Evolutionary conservation across 2,888 invertebrate genomes (phyloP), one percentile per base, ranked within the genome.

Genomic region (Alsophila aescularia): DNA sequence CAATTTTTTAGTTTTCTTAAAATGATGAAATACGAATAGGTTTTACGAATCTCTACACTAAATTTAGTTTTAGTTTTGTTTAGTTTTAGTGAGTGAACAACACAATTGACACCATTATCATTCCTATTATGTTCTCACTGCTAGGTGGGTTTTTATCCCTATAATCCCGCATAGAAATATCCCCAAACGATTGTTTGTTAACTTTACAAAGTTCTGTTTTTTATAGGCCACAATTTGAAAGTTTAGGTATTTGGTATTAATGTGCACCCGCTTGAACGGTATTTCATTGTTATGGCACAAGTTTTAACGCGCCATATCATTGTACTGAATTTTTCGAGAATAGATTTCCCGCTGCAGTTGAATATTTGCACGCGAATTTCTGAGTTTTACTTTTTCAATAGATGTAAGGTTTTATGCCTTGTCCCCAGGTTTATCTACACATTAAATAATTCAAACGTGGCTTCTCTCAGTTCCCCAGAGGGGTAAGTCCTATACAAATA

Each of bases 221-320:
- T 66, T 66, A 66, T 62, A 53, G 61, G 41, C 27, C 42, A 52
- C 44, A 63, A 57, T 66, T 58, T 52, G 52, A 35, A 47, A 52
- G 54, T 56, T 51, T 43, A 49, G 62, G 55, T 56, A 53, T 59
- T 60, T 34, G 31, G 41, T 44, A 45, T 50, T 41, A 50, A 55
- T 55, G 53, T 18, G 55, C 44, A 31, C 48, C 48, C 31, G 36
- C 31, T 42, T 42, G 27, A 47, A 39, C 47, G 45, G 41, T 62
- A 59, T 62, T 59, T 67, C 63, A 64, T 66, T 63, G 63, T 69
- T 64, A 67, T 62, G 56, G 60, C 15, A 13, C 8, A 69, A 69
- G 58, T 69, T 67, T 56, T 64, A 60, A 66, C 62, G 58, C 56
- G 31, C 34, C 40, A 29, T 18, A 47, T 45, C 49, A 42, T 13